These are phyloP conservation scores for Ornithoptera priamus DNA, from an alignment of 2,888 invertebrate genomes.

Conservation along the genomic window DNA sequence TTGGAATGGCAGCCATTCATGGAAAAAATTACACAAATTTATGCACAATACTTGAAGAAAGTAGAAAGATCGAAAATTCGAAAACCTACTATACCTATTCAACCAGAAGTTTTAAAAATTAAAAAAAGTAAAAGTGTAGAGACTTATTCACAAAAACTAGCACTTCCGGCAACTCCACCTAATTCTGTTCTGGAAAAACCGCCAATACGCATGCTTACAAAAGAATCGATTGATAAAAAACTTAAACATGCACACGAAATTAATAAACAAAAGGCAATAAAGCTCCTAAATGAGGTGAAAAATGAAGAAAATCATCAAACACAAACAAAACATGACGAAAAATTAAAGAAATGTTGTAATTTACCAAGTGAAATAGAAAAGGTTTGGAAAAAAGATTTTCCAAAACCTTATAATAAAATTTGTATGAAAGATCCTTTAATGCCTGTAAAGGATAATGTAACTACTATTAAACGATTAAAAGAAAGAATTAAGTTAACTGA, in stretches of 20 bases:
- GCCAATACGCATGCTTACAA: conserved; percentile 59
- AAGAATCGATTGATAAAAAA: conserved; percentile 59
- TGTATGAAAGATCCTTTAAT: background rate
- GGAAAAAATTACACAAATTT: conserved; percentile 63
- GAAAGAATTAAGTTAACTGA: conserved; percentile 69
- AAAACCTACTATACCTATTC: conserved; percentile 57
- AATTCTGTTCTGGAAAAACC: conserved; percentile 49
- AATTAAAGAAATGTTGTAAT: conserved; percentile 45
- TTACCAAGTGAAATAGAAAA: conserved; percentile 51
- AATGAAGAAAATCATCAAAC: conserved; percentile 53
- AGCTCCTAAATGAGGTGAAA: conserved; percentile 56
- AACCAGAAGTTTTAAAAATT: conserved; percentile 58
- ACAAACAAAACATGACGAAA: conserved; percentile 51
- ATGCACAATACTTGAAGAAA: conserved; percentile 57
- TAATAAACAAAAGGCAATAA: conserved; percentile 59
- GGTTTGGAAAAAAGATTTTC: conserved; percentile 39
- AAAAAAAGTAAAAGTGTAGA: conserved; percentile 50
- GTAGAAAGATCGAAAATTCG: conserved; percentile 54
- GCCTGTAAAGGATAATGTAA: conserved; percentile 69
- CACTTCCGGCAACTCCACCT: conserved; percentile 50
- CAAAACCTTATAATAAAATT: conserved; percentile 38
- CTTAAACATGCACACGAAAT: conserved; percentile 56
- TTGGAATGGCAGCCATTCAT: conserved; percentile 71
- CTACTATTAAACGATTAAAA: conserved; percentile 76
- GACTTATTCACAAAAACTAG: conserved; percentile 14